phyloP scores from a whole-genome alignment of 2,797 vertebrate species.

The Enteromius unitaeniatus region DNA sequence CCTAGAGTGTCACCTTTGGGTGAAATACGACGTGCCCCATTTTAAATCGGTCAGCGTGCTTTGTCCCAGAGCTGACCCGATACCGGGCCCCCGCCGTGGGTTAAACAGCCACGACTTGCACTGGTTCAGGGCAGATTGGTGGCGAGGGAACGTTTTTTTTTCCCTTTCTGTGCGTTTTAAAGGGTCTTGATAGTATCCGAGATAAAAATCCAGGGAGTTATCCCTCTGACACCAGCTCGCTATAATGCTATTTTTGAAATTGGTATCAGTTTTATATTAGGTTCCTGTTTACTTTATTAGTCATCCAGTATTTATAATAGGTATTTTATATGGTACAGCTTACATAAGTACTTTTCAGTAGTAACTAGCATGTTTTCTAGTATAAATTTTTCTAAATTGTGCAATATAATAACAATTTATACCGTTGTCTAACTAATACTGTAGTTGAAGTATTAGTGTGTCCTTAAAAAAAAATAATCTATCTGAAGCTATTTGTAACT shows the following conservation, averaged over 20 bases:
- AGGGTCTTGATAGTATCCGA: not conserved
- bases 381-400: not conserved
- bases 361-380: not conserved
- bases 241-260: not conserved
- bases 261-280: not conserved
- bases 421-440: not conserved
- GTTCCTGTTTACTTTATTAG: not conserved
- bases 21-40: constrained; percentile 41
- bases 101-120: not conserved
- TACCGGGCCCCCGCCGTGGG: not conserved
- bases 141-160: not conserved
- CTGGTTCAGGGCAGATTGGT: not conserved
- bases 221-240: not conserved
- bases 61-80: not conserved
- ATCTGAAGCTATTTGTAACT: no score
- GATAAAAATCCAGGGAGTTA: not conserved
- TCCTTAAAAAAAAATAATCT: no score
- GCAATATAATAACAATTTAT: not conserved
- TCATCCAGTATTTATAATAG: not conserved
- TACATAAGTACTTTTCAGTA: not conserved
- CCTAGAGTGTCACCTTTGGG: constrained; percentile 46
- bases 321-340: not conserved
- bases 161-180: not conserved
- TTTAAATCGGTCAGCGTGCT: constrained; percentile 30
- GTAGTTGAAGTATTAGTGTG: no score